These are phyloP conservation scores for Jaculus jaculus DNA, from an alignment of 2,113 vertebrate genomes.

Conservation along the genomic window DNA sequence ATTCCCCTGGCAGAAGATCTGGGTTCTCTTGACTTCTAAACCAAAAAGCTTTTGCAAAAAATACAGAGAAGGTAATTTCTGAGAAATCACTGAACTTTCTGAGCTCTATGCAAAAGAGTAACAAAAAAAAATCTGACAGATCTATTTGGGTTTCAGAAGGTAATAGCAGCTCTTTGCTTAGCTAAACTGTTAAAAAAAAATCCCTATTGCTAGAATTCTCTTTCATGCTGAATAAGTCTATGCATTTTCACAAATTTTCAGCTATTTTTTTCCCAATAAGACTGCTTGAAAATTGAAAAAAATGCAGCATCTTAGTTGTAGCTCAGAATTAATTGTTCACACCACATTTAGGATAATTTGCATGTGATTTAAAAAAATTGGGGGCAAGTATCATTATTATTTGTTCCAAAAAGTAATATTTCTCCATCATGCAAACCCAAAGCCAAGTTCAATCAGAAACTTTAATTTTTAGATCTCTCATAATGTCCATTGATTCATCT, in stretches of 20 bases:
- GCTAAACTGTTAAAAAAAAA: neutral
- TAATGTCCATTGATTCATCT: constrained; percentile 50
- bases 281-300: constrained; percentile 49
- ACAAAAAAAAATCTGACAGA: constrained; percentile 3
- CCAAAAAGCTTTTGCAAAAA: constrained; percentile 50
- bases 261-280: constrained; percentile 28
- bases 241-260: constrained; percentile 67
- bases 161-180: constrained; percentile 59
- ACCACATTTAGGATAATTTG: constrained; percentile 59
- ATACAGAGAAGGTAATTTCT: neutral
- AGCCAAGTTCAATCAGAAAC: constrained; percentile 48
- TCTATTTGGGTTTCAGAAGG: constrained; percentile 48
- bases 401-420: constrained; percentile 59
- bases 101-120: constrained; percentile 43
- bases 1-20: neutral
- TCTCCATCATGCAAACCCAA: constrained; percentile 6
- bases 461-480: constrained; percentile 48
- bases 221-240: constrained; percentile 56
- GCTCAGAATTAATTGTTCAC: constrained; percentile 70
- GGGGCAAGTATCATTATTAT: neutral
- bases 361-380: too few relatives aligned
- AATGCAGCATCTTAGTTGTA: constrained; percentile 27
- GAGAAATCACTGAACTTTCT: constrained; percentile 33
- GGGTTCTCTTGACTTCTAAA: constrained; percentile 30
- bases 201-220: constrained; percentile 40